Conservation (phyloP, 2,888 invertebrate genomes). For the Bugulina stolonifera region DNA sequence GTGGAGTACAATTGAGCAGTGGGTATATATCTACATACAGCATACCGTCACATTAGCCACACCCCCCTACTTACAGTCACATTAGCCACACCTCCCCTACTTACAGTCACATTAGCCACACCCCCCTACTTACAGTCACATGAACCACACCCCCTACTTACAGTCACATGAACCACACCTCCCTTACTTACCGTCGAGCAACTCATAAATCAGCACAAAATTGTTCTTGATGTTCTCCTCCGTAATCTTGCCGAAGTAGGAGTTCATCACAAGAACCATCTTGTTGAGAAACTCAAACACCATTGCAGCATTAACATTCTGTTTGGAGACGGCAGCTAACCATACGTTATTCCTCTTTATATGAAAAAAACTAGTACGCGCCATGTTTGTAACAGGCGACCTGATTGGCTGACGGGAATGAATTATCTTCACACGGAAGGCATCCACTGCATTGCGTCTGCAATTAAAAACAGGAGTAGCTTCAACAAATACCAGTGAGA, state of each 20-base stretch:
- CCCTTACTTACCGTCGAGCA: slow-evolving; percentile 77
- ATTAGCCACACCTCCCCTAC: not conserved
- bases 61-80: not conserved
- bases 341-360: slow-evolving; percentile 98
- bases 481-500: no score
- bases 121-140: not conserved
- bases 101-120: not conserved
- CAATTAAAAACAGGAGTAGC: slow-evolving; percentile 33
- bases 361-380: slow-evolving; percentile 97
- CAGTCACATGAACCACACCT: not conserved
- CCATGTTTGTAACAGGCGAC: slow-evolving; percentile 98
- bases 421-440: slow-evolving; percentile 98
- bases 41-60: not conserved
- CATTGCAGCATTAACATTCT: slow-evolving; percentile 99
- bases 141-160: not conserved
- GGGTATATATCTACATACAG: no score
- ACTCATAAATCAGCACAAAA: slow-evolving; percentile 97
- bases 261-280: slow-evolving; percentile 89
- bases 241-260: slow-evolving; percentile 98
- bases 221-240: slow-evolving; percentile 99
- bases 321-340: slow-evolving; percentile 99
- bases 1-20: no score
- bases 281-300: slow-evolving; percentile 97
- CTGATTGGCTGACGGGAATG: slow-evolving; percentile 93
- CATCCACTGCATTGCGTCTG: slow-evolving; percentile 92